phyloP scores from a whole-genome alignment of 2,797 vertebrate genomes.

The Brachyrhaphis roseni region DNA sequence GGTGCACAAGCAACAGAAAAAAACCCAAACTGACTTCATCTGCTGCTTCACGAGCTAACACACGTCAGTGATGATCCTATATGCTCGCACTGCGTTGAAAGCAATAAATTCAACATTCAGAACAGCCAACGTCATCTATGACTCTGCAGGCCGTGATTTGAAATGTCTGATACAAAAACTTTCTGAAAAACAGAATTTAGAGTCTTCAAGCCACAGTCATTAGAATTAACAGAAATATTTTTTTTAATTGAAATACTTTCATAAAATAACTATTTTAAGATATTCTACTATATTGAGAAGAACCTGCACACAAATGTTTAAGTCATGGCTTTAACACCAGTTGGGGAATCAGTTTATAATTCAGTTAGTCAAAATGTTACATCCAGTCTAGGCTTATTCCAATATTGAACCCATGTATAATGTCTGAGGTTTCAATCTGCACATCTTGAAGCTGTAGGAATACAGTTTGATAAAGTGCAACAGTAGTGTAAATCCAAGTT shows the following conservation, averaged over 20 bases:
- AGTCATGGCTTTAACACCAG: conserved; percentile 25
- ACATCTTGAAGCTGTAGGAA: conserved; percentile 37
- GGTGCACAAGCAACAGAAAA: not conserved
- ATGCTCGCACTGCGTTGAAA: not conserved
- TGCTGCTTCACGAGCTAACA: not conserved
- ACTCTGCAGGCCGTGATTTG: not conserved
- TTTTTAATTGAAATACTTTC: not conserved
- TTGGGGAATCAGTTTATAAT: conserved; percentile 15
- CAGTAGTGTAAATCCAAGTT: conserved; percentile 8
- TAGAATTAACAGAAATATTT: not conserved
- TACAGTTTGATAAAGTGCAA: conserved; percentile 71
- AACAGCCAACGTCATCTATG: not conserved
- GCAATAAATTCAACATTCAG: not conserved
- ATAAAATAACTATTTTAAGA: not conserved
- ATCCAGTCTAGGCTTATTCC: conserved; percentile 8
- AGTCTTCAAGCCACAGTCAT: not conserved
- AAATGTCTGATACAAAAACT: not conserved
- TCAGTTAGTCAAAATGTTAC: conserved; percentile 3
- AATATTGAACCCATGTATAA: conserved; percentile 16
- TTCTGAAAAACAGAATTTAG: not conserved
- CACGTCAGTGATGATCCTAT: not conserved
- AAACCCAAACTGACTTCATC: not conserved
- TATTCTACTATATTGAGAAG: not conserved
- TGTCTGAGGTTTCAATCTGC: conserved; percentile 19
- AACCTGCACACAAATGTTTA: not conserved